Evolutionary conservation across 2,113 vertebrate species (phyloP).

Genomic region (Ammodramus savannarum): DNA sequence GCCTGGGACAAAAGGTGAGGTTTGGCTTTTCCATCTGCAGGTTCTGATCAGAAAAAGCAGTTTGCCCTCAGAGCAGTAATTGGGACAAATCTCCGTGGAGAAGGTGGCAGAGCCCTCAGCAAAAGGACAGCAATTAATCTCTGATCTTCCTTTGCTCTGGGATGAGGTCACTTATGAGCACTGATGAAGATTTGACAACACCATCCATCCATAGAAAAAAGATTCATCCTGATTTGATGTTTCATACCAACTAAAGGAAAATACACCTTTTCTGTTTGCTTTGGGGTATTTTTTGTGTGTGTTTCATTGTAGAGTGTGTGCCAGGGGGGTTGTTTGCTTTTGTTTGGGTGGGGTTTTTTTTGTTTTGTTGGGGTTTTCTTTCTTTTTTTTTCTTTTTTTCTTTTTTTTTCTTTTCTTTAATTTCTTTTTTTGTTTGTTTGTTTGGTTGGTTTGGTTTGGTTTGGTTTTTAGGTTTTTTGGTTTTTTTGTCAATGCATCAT

Average conservation of each 20-base stretch:
- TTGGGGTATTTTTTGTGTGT: not conserved
- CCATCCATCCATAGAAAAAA: not conserved
- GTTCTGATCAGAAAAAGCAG: not conserved
- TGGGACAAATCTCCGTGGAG: not conserved
- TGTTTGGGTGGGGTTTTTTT: fast-evolving
- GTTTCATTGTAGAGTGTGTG: not conserved
- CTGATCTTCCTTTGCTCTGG: not conserved
- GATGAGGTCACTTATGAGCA: not conserved
- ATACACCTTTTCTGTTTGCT: not conserved
- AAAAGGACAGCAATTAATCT: not conserved
- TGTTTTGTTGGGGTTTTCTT: not conserved
- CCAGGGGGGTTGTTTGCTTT: not conserved
- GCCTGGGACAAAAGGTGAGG: not conserved
- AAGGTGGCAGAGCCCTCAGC: not conserved
- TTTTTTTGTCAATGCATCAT: not conserved
- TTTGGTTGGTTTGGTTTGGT: too few relatives aligned
- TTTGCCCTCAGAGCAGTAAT: not conserved
- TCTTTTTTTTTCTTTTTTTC: not conserved
- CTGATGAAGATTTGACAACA: not conserved
- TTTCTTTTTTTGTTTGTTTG: too few relatives aligned
- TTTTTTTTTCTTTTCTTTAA: too few relatives aligned
- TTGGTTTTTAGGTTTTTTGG: too few relatives aligned
- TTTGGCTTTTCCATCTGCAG: not conserved
- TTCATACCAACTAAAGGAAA: not conserved
- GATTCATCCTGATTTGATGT: not conserved